Evolutionary conservation across 2,888 invertebrate genomes (phyloP).

Genomic region (Elmis aenea): DNA sequence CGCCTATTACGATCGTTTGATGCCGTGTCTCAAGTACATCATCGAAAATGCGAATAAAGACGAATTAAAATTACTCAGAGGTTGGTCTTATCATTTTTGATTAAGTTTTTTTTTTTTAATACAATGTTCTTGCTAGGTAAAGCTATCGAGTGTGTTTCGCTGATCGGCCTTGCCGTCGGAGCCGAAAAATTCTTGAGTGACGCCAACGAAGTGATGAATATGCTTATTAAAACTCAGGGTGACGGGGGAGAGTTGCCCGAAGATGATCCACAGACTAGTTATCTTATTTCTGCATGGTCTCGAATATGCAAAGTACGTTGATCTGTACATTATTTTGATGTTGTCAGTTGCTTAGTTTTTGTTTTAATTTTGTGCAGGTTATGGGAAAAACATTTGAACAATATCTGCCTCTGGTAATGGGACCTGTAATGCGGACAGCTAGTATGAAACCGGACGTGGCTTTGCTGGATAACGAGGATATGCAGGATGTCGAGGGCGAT

Average conservation of each 20-base stretch:
- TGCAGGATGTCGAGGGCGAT: slow-evolving; percentile 78
- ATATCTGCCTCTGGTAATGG: slow-evolving; percentile 93
- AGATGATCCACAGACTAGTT: slow-evolving; percentile 96
- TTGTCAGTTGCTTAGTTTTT: too few relatives aligned
- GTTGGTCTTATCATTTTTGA: slow-evolving; percentile 39
- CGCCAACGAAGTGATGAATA: slow-evolving; percentile 93
- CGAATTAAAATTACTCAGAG: slow-evolving; percentile 85
- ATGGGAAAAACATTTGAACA: slow-evolving; percentile 79
- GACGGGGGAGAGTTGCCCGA: slow-evolving; percentile 80
- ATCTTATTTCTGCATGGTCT: slow-evolving; percentile 98
- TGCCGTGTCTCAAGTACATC: slow-evolving; percentile 95
- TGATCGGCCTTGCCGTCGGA: slow-evolving; percentile 88
- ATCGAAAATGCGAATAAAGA: slow-evolving; percentile 87
- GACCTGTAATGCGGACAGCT: slow-evolving; percentile 86
- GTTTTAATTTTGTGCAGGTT: slow-evolving; percentile 31
- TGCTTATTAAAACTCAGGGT: slow-evolving; percentile 84
- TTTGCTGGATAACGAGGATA: slow-evolving; percentile 78
- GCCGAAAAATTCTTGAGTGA: slow-evolving; percentile 82
- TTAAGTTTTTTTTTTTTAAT: background rate
- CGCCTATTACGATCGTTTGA: slow-evolving; percentile 85
- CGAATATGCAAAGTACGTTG: slow-evolving; percentile 79
- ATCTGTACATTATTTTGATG: slow-evolving; percentile 3
- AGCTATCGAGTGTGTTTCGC: slow-evolving; percentile 97
- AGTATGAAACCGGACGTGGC: slow-evolving; percentile 92
- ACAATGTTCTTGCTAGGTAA: too few relatives aligned